Evolutionary conservation across 1,140 invertebrate species (phyloP).

Genomic region (Aphelenchoides besseyi): DNA sequence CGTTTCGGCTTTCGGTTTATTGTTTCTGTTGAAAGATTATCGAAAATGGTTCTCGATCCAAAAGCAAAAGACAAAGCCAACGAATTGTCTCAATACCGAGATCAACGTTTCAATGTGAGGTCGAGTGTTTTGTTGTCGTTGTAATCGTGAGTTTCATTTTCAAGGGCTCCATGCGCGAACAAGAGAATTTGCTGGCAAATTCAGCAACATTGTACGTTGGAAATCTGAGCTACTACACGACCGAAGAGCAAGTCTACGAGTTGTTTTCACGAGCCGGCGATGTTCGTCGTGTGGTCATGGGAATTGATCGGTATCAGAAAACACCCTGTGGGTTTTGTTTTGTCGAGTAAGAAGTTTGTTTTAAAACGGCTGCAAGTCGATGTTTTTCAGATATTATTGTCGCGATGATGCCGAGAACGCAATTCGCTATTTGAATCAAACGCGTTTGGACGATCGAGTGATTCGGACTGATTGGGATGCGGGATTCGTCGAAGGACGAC

Average conservation of each 20-base stretch:
- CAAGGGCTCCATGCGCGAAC: slow-evolving; percentile 69
- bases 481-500: slow-evolving; percentile 94
- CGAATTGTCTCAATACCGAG: slow-evolving; percentile 51
- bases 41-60: slow-evolving; percentile 52
- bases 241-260: slow-evolving; percentile 98
- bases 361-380: too few species aligned
- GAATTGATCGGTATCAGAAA: slow-evolving; percentile 93
- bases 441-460: slow-evolving; percentile 89
- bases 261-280: slow-evolving; percentile 93
- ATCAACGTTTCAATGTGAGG: slow-evolving; percentile 54
- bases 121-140: neutral
- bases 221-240: slow-evolving; percentile 96
- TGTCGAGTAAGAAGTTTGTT: slow-evolving; percentile 79
- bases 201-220: slow-evolving; percentile 90
- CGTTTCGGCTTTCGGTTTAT: too few species aligned
- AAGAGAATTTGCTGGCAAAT: slow-evolving; percentile 75
- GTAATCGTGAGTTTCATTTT: neutral
- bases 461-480: slow-evolving; percentile 97
- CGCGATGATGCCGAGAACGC: slow-evolving; percentile 84
- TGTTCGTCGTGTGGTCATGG: slow-evolving; percentile 92
- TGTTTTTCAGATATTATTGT: slow-evolving; percentile 72
- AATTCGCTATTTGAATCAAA: slow-evolving; percentile 94
- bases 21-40: too few species aligned
- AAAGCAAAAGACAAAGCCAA: slow-evolving; percentile 52
- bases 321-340: slow-evolving; percentile 99